Conservation (phyloP, 2,888 invertebrate species). For the Taphrorychus bicolor region DNA sequence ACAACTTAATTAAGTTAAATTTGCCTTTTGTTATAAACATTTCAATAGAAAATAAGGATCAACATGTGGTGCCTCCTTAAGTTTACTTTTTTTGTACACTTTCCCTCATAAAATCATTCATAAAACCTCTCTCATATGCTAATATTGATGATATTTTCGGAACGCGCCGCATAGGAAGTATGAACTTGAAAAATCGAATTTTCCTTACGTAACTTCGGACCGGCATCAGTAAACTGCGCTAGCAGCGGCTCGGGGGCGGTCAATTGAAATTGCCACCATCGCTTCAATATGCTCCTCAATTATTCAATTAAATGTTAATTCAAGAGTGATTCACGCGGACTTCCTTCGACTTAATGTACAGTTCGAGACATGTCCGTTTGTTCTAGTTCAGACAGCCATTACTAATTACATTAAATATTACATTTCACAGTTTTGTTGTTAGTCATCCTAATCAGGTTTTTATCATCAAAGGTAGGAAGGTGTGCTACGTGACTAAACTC, state of each 20-base stretch:
- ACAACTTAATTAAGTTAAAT: background rate
- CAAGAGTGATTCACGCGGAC: conserved; percentile 28
- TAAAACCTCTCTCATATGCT: background rate
- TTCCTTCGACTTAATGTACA: conserved; percentile 23
- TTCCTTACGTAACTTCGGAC: conserved; percentile 42
- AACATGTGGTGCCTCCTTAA: no score
- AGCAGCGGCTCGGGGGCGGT: conserved; percentile 9
- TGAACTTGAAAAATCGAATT: conserved; percentile 42
- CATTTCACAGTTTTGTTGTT: background rate
- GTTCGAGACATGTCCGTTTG: conserved; percentile 5
- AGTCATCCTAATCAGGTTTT: background rate
- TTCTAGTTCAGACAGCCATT: conserved; percentile 2
- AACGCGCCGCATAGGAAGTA: conserved; percentile 2
- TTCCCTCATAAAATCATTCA: background rate
- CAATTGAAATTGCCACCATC: conserved; percentile 16
- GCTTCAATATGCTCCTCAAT: conserved; percentile 25
- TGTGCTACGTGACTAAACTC: conserved; percentile 10
- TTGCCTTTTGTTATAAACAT: background rate
- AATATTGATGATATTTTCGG: conserved; percentile 2
- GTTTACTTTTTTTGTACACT: no score
- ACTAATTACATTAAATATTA: background rate
- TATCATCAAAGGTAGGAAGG: background rate
- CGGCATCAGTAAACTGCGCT: conserved; percentile 41
- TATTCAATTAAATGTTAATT: conserved; percentile 31
- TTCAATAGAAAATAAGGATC: background rate